Evolutionary conservation across 2,113 vertebrate species (phyloP).

Genomic region (Piprites chloris): DNA sequence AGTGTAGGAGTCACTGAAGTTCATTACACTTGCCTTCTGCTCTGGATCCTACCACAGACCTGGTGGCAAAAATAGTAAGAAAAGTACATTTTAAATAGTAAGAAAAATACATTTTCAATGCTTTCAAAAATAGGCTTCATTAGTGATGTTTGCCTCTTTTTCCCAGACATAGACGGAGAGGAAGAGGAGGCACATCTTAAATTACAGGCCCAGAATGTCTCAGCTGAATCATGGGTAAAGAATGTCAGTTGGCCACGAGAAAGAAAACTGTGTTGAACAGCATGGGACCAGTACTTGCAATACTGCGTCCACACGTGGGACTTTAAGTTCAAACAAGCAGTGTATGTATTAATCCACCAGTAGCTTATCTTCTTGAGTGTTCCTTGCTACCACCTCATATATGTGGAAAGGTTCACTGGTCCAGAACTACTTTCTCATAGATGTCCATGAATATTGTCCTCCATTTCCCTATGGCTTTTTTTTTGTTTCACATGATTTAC

Average conservation of each 20-base stretch:
- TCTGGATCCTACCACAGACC: background rate
- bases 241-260: background rate
- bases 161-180: background rate
- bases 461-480: background rate
- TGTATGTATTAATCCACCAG: background rate
- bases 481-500: background rate
- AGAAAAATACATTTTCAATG: background rate
- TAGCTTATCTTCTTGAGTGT: background rate
- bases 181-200: background rate
- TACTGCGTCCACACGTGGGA: background rate
- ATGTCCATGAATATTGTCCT: background rate
- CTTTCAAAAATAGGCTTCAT: rapidly evolving
- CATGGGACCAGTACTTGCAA: background rate
- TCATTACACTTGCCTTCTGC: background rate
- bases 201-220: background rate
- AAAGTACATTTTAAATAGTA: background rate
- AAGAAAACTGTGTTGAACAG: background rate
- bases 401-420: background rate
- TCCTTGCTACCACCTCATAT: background rate
- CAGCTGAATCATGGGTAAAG: background rate
- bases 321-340: background rate
- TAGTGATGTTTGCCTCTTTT: background rate
- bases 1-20: background rate
- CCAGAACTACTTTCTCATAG: background rate
- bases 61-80: background rate